Percentiles rank a stretch among this genome's conserved stretches.
Evolutionary conservation across 2,888 invertebrate genomes (phyloP).

Genomic region (Hydriomena furcata): DNA sequence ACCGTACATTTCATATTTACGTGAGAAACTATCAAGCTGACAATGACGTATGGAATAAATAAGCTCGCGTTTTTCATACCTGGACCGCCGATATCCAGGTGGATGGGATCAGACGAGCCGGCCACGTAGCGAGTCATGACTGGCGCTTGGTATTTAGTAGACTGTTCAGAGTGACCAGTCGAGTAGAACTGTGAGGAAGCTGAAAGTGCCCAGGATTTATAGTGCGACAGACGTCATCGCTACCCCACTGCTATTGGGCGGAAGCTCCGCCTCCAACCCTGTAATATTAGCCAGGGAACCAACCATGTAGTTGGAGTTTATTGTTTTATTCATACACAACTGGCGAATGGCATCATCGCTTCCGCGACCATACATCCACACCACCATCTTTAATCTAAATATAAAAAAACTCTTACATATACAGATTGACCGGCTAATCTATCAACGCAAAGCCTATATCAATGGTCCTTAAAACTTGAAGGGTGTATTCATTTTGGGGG

Average conservation of each 20-base stretch:
- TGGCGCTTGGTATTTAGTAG: not conserved
- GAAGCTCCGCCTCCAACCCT: not conserved
- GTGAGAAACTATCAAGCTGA: conserved; percentile 50
- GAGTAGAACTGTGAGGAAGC: conserved; percentile 6
- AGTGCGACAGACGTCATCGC: not conserved
- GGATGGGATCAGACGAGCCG: not conserved
- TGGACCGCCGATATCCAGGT: conserved; percentile 12
- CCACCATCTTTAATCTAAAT: too few species aligned
- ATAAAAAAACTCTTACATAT: too few species aligned
- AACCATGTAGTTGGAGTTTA: not conserved
- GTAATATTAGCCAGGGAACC: not conserved
- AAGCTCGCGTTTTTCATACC: conserved; percentile 5
- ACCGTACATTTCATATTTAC: conserved; percentile 56
- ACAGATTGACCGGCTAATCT: too few species aligned
- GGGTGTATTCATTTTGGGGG: too few species aligned
- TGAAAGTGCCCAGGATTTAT: conserved; percentile 1
- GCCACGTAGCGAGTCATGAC: conserved; percentile 8
- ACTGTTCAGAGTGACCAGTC: conserved; percentile 1
- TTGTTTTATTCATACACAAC: too few species aligned
- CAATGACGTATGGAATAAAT: conserved; percentile 1
- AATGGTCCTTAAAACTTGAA: too few species aligned
- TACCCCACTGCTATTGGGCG: conserved; percentile 2
- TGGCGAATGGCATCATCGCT: too few species aligned
- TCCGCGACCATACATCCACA: too few species aligned
- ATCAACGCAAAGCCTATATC: too few species aligned